A percentile compares a stretch with the other conserved stretches of the same genome.
These are phyloP conservation scores for Oryzias dopingdopingensis DNA, from an alignment of 2,797 vertebrate species.

Conservation along the genomic window DNA sequence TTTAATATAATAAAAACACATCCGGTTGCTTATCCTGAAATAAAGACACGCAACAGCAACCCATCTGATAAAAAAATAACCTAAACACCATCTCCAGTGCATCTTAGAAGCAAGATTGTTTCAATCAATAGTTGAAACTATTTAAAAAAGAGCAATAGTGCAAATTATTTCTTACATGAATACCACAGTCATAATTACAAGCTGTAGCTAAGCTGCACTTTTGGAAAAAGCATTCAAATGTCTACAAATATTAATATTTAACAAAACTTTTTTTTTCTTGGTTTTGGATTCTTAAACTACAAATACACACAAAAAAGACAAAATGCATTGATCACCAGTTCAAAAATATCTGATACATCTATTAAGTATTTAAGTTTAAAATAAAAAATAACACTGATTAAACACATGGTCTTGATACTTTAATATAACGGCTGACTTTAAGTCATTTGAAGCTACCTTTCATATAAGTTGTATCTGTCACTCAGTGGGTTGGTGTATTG, in stretches of 20 bases:
- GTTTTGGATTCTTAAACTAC: conserved; percentile 24
- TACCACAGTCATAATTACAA: not conserved
- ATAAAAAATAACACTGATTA: conserved; percentile 26
- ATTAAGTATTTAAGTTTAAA: conserved; percentile 36
- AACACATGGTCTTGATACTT: conserved; percentile 14
- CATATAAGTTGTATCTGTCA: not conserved
- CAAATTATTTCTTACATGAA: not conserved
- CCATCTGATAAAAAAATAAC: conserved; percentile 9
- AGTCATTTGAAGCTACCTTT: conserved; percentile 13
- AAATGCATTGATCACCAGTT: not conserved
- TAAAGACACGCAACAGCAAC: not conserved
- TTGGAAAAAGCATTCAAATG: not conserved
- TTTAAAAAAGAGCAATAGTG: too few species aligned
- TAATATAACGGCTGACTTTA: not conserved
- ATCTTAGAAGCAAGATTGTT: conserved; percentile 6
- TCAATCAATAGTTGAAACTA: not conserved
- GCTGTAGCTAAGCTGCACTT: not conserved
- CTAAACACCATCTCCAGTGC: conserved; percentile 16
- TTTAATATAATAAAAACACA: too few species aligned
- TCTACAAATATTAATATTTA: conserved; percentile 2
- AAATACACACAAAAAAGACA: conserved; percentile 18
- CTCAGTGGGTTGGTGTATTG: not conserved
- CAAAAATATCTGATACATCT: too few species aligned
- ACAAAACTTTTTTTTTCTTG: conserved; percentile 23
- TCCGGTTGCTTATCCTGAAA: not conserved